Base-by-base conservation (phyloP, 53 echinoderm and acorn worm species). In the Apostichopus leukothele region DNA sequence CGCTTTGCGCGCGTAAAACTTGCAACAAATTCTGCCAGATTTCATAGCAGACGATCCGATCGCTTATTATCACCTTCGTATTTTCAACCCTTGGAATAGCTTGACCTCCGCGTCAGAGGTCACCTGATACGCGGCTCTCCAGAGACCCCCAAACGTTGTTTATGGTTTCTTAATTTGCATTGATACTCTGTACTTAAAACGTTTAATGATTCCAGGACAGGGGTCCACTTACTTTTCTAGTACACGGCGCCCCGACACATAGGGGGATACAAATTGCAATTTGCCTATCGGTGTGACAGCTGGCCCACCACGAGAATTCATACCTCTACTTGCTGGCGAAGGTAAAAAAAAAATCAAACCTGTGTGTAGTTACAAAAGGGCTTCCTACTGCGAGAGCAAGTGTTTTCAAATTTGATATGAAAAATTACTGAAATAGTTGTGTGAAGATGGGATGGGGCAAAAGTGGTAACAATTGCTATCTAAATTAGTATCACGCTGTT, bases 401-500 rank as follows among this genome's bases (percentile, higher is more conserved):
- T 87, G 88, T 87, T 87, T 87, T 87, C 88, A 87, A 87, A 87
- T 87, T 87, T 87, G 88, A 87, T 87, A 87, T 87, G 88, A 87
- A 87, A 85, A 85, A 87, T 87, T 87, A 75, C 88, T 87, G 88
- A 74, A 87, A 87, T 87, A 87, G 88, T 87, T 87, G 74, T 74
- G 88, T 74, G 88, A 87, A 87, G 88, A 87, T 87, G 75, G 3
- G 74, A 75, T 23, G 51, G 59, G 75, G 51, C n/a, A 59, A 87
- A 87, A 87, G 88, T 87, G 88, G 88, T 87, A 73, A 87, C 88
- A 87, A 87, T 87, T 87, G 88, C 88, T 59, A 87, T 74, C 88
- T 75, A 87, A 87, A 87, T 87, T 87, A 87, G 55, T 60, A 74
- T 75, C 88, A 52, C 39, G 60, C 74, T 87, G 88, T 14, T 52